Evolutionary conservation across 2,113 vertebrate species (phyloP).

Genomic region (Prolemur simus): DNA sequence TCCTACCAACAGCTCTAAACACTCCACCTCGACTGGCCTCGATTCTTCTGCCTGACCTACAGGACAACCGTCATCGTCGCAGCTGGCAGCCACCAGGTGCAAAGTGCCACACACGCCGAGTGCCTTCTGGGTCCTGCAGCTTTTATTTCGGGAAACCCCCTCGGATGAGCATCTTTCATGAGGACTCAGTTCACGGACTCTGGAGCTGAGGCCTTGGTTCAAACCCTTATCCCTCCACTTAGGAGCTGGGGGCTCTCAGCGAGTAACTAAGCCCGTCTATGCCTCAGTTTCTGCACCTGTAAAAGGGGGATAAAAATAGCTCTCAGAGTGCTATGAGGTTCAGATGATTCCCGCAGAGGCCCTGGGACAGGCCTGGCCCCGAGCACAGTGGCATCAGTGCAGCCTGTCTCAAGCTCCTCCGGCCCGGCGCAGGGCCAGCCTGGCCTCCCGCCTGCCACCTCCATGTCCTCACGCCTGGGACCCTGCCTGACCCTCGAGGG

Average conservation of each 20-base stretch:
- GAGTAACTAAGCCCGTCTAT: not conserved
- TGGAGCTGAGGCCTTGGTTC: not conserved
- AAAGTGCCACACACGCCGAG: rapidly evolving
- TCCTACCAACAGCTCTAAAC: not conserved
- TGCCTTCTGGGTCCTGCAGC: rapidly evolving
- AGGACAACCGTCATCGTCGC: rapidly evolving
- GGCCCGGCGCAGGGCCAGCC: not conserved
- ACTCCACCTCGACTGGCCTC: rapidly evolving
- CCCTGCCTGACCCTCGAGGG: not conserved
- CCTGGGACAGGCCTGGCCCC: not conserved
- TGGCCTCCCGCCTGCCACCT: not conserved
- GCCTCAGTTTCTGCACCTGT: not conserved
- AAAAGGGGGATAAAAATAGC: not conserved
- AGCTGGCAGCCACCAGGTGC: rapidly evolving
- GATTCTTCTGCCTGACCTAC: not conserved
- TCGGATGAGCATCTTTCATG: not conserved
- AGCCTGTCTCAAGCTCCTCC: not conserved
- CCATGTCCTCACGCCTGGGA: not conserved
- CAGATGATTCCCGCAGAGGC: not conserved
- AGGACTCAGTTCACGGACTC: not conserved
- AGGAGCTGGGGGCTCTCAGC: not conserved
- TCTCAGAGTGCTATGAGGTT: not conserved
- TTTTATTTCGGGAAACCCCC: too few relatives aligned
- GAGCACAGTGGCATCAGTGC: not conserved
- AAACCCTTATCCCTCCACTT: not conserved